Base-by-base conservation (phyloP, 2,113 vertebrate species). In the Geococcyx californianus region DNA sequence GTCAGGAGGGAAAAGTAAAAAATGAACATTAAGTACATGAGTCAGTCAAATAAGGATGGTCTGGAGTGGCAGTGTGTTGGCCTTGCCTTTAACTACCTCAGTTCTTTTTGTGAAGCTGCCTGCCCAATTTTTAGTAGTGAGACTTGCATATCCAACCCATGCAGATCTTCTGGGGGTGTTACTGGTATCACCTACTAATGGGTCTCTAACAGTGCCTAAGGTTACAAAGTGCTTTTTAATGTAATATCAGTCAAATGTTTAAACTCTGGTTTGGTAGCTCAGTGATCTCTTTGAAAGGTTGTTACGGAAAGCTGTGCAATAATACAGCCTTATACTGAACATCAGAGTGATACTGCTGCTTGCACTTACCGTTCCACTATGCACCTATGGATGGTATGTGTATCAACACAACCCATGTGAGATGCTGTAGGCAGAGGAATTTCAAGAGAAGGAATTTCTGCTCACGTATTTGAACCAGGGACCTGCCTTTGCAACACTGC, bases 281-380 rank as follows among this genome's bases (percentile, higher is more conserved):
- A 36, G 23, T 5, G 23, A 17, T 47, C 11, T 10, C 21, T 77
- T 20, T 40, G 29, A 33, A 45, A 42, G 19, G 29, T 13, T 24
- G 55, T 28, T 19, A 7, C 36, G 44, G 34, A 45, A 17, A 83
- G 29, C 44, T 12, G 44, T 5, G 52, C 45, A 12, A 10, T 54
- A 54, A 26, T 10, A 21, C 29, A 38, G 47, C 24, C 17, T 58
- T 55, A 45, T n/a, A 19, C 45, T 49, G 45, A 15, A 31, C 17
- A 10, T 20, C 47, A 52, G 60, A 49, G 29, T 5, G 15, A 19
- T 8, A 16, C 15, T 7, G 25, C 60, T 68, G 66, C 83, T 74
- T 58, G 54, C 11, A 20, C 13, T 52, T 52, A 10, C 0, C 1
- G 1, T 49, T 34, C 21, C 19, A 31, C 16, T 51, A 9, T 4